Evolutionary conservation across 2,888 invertebrate genomes (phyloP), one percentile per base, ranked within the genome.

Genomic region (Diaphora mendica): DNA sequence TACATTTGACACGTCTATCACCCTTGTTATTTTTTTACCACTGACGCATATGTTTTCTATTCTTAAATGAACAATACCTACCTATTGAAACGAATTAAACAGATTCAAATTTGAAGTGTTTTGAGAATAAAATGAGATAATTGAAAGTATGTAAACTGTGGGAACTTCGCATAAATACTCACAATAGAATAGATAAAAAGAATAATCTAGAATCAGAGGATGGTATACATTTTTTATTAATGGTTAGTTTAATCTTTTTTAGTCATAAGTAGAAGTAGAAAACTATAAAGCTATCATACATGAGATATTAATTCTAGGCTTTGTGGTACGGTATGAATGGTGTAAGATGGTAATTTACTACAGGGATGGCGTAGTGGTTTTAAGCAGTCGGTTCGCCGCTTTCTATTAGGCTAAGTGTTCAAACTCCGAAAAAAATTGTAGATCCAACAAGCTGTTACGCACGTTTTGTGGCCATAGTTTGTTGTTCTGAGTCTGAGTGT

Each of bases 1-100:
- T 79, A 80, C 80, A 82, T 70, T 74, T 26, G 55, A 72, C 72
- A 62, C 13, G 74, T 72, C 59, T 15, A 33, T 82, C 85, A 87
- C 87, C 91, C 92, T 89, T 88, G 90, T 80, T 64, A 68, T 71
- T 26, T 73, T n/a, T 78, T 80, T 78, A 42, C 81, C 76, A 74
- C 77, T 64, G 42, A 73, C 85, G 89, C 92, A 92, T 92, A 92
- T 93, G 93, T 93, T 94, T 91, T 87, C 87, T 88, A 89, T 87
- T 88, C 64, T 77, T 87, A 90, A 91, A 86, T 85, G 85, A 89
- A 92, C 91, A 93, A 91, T 90, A 77, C 80, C 71, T 78, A 83
- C 82, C n/a, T n/a, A 79, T 85, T 83, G 83, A 81, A 88, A 83
- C 82, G 85, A 83, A 90, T 91, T 89, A 84, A 89, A 88, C 86